Evolutionary conservation across 2,888 invertebrate species (phyloP).

Genomic region (Sinelater perroti): DNA sequence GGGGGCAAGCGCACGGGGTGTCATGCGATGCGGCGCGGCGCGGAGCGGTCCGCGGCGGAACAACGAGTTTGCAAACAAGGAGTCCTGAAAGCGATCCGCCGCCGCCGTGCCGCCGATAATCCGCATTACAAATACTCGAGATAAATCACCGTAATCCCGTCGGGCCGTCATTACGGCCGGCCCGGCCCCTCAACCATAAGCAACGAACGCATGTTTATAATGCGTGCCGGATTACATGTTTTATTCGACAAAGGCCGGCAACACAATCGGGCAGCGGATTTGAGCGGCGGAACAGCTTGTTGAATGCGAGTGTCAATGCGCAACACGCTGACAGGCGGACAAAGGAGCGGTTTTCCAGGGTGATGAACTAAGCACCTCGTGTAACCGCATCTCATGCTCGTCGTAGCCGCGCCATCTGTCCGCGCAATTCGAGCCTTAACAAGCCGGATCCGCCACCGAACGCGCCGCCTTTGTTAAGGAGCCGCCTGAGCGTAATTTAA

Average conservation of each 20-base stretch:
- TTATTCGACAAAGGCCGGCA: constrained; percentile 54
- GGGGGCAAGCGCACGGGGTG: too few species aligned
- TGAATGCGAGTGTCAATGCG: constrained; percentile 58
- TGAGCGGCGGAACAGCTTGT: constrained; percentile 54
- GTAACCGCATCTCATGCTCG: constrained; percentile 54
- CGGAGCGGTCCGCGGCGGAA: too few species aligned
- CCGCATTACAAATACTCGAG: constrained; percentile 58
- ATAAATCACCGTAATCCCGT: constrained; percentile 58
- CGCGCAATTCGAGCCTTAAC: constrained; percentile 44
- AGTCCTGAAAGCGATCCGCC: constrained; percentile 48
- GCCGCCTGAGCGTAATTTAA: constrained; percentile 42
- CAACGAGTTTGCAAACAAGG: constrained; percentile 49
- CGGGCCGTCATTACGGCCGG: constrained; percentile 53
- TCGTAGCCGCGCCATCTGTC: constrained; percentile 46
- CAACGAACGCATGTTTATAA: constrained; percentile 55
- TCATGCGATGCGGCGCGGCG: too few species aligned
- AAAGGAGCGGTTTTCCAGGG: constrained; percentile 61
- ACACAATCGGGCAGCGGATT: constrained; percentile 50
- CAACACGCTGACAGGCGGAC: constrained; percentile 58
- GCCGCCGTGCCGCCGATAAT: constrained; percentile 49
- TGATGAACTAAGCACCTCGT: constrained; percentile 59
- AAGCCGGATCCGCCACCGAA: constrained; percentile 47
- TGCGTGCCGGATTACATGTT: constrained; percentile 58
- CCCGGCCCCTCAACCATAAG: too few species aligned
- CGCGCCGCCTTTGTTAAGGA: constrained; percentile 45